Evolutionary conservation across 2,797 vertebrate species (phyloP), one percentile per base, ranked within the genome.

Genomic region (Moxostoma hubbsi): DNA sequence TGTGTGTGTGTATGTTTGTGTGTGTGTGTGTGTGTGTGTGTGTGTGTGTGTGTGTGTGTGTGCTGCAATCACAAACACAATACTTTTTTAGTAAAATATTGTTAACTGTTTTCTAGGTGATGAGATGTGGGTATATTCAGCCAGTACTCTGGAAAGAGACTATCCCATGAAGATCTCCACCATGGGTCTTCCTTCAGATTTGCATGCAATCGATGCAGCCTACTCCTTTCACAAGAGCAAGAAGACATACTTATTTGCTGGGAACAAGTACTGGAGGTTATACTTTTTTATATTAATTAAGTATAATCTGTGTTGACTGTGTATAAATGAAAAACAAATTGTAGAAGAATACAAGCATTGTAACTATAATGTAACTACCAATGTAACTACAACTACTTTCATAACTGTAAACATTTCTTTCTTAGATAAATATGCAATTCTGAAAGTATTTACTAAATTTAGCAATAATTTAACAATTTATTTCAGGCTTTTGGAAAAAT

Each of bases 241-340:
- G 89, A 99, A 94, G 91, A 99, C 97, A 0, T 99, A 99, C 82
- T 90, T 99, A 84, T 99, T 99, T 81, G 87, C 96, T 9, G 97
- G 95, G 71, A 96, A 97, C 89, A 95, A 97, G 86, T 99, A 96
- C 90, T 99, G 98, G 98, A 98, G 97, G 97, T 98, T 89, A 65
- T 78, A 58, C 53, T 13, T 10, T 43, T 24, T 24, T 24, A 2
- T 24, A n/a, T 62, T 45, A n/a, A 62, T 43, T 4, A 12, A 8
- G 10, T 24, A 24, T 24, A 24, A 24, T 24, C 24, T 24, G 24
- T 24, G 18, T 24, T 24, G 18, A 24, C 18, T 24, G 18, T 24
- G 18, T 24, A 1, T 24, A 24, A 24, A 24, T 24, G 18, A 24
- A 24, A 24, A 24, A 24, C 18, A 24, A 24, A 24, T 24, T 24